Base-by-base conservation (phyloP, 2,888 invertebrate species). In the Erannis defoliaria region DNA sequence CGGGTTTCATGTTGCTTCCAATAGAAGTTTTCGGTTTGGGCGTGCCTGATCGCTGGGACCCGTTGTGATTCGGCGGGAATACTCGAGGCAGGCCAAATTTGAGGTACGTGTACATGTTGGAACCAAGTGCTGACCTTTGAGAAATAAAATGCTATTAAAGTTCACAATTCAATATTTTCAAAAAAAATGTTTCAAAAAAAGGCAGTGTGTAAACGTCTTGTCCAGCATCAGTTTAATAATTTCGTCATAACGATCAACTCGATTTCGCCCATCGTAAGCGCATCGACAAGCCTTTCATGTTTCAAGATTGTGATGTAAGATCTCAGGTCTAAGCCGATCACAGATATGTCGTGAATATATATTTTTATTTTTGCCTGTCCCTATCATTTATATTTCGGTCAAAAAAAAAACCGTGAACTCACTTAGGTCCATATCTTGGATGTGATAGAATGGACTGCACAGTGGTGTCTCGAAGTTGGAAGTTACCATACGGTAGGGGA, bases 71-170 rank as follows among this genome's bases (percentile, higher is more conserved):
- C 9, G 98, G 98, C 29, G 98, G 98, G 80, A 98, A 96, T 1
- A 98, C 98, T 55, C 98, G 94, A 0, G 98, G 98, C 56, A 98
- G 93, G 0, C 98, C 98, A 80, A 98, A 98, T 88, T 98, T 98
- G 68, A 98, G 94, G 88, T 98, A 98, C 19, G 98, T 97, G 88
- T 98, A 98, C 95, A 98, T 98, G 83, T 98, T 98, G 42, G 97
- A 96, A 42, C 97, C 97, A 63, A 98, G 93, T 0, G 97, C 97
- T 59, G 97, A 96, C 87, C 96, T 96, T 81, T 57, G 69, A 67
- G 60, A 0, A n/a, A 43, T n/a, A 46, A 55, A 35, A 19, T 9
- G 12, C 38, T 18, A 2, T n/a, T 16, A 8, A 2, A 16, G 0
- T 6, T 37, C 16, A n/a, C n/a, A n/a, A n/a, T n/a, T n/a, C n/a